Percentiles rank a stretch among this genome's conserved stretches.
Conservation (phyloP, 2,797 vertebrate species). For the Falco berigora region DNA sequence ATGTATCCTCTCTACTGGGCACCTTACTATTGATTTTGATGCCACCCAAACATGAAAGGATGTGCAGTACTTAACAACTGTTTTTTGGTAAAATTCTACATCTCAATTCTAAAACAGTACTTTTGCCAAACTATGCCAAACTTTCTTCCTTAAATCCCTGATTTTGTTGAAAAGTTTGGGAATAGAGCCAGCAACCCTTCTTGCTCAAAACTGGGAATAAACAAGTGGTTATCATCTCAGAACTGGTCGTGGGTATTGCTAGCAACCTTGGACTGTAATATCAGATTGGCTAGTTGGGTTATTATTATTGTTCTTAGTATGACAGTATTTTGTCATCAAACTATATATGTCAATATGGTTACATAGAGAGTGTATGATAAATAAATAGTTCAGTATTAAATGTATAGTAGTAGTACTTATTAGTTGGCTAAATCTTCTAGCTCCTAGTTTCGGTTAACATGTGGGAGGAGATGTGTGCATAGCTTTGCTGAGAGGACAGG, state of each 20-base stretch:
- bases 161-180: background rate
- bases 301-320: background rate
- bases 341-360: background rate
- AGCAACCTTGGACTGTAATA: background rate
- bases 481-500: background rate
- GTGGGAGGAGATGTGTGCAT: background rate
- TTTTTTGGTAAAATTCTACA: background rate
- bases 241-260: background rate
- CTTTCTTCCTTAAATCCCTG: background rate
- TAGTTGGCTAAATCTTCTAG: background rate
- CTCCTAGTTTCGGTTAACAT: background rate
- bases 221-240: fast-evolving
- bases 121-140: background rate
- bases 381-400: background rate
- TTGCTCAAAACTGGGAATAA: background rate
- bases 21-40: background rate
- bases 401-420: fast-evolving
- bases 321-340: background rate
- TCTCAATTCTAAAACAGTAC: background rate
- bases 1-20: background rate
- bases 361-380: fast-evolving
- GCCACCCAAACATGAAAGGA: slow-evolving; percentile 7
- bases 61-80: background rate
- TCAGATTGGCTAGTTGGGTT: background rate
- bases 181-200: background rate